These are phyloP conservation scores for Spilosoma lubricipeda DNA, from an alignment of 2,888 invertebrate genomes.

Conservation along the genomic window DNA sequence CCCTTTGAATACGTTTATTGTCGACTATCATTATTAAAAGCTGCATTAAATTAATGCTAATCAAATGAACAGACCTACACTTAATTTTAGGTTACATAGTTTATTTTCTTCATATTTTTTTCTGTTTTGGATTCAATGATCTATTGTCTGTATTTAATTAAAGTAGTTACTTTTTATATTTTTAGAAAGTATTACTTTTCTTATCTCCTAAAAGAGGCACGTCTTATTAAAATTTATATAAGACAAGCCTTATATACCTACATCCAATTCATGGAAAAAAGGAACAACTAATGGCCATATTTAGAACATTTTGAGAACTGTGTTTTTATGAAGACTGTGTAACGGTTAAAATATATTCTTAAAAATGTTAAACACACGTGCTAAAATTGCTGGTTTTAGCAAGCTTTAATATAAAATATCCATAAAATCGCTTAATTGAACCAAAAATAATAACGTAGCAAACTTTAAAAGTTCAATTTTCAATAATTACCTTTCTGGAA, in stretches of 20 bases:
- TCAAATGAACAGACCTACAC: conserved; percentile 10
- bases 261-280: background rate
- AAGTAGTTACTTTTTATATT: background rate
- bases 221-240: background rate
- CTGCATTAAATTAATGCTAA: conserved; percentile 16
- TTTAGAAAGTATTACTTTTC: background rate
- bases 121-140: background rate
- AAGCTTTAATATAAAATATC: background rate
- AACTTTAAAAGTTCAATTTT: background rate
- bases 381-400: background rate
- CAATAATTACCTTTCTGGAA: background rate
- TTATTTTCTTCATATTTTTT: background rate
- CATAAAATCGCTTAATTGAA: background rate
- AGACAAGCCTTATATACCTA: background rate
- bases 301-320: too few relatives aligned
- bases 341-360: too few relatives aligned
- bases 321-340: too few relatives aligned
- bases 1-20: background rate
- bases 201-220: background rate
- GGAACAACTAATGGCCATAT: too few relatives aligned
- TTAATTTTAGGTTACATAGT: background rate
- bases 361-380: too few relatives aligned
- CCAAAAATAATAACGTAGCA: background rate
- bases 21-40: conserved; percentile 13
- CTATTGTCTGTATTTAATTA: background rate